Conservation (phyloP, 2,113 vertebrate genomes). For the Sander lucioperca region DNA sequence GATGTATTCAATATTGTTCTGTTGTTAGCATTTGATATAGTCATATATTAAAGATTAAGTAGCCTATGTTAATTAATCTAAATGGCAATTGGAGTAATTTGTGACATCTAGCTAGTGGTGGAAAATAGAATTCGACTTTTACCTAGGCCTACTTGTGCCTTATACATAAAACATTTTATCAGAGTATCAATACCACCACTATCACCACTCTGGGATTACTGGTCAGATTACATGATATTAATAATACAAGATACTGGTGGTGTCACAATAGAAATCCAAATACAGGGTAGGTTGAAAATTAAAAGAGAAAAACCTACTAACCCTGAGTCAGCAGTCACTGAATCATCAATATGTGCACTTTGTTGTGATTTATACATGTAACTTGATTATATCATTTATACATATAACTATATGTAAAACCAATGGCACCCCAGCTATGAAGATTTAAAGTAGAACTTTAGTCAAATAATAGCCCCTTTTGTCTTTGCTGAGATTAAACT, state of each 20-base stretch:
- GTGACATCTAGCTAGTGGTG: conserved; percentile 38
- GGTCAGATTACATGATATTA: not conserved
- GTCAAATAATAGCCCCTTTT: not conserved
- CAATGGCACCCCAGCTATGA: not conserved
- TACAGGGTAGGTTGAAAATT: not conserved
- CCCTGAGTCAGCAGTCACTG: not conserved
- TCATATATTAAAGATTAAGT: not conserved
- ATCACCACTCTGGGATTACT: not conserved
- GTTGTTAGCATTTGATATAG: not conserved
- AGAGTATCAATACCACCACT: not conserved
- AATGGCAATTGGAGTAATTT: not conserved
- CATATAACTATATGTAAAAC: not conserved
- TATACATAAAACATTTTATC: conserved; percentile 7
- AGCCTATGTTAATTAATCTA: too few relatives aligned
- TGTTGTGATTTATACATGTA: not conserved
- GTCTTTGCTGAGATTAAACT: not conserved
- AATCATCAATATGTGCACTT: not conserved
- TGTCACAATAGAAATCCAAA: not conserved
- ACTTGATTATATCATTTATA: not conserved
- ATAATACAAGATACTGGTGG: not conserved
- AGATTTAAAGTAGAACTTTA: not conserved
- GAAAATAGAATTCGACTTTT: not conserved
- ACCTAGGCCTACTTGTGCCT: not conserved
- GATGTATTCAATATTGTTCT: not conserved
- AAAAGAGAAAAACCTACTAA: not conserved